A percentile compares a stretch with the other conserved stretches of the same genome.
phyloP scores from a whole-genome alignment of 2,888 invertebrate genomes.

The Sarcophaga carnaria region DNA sequence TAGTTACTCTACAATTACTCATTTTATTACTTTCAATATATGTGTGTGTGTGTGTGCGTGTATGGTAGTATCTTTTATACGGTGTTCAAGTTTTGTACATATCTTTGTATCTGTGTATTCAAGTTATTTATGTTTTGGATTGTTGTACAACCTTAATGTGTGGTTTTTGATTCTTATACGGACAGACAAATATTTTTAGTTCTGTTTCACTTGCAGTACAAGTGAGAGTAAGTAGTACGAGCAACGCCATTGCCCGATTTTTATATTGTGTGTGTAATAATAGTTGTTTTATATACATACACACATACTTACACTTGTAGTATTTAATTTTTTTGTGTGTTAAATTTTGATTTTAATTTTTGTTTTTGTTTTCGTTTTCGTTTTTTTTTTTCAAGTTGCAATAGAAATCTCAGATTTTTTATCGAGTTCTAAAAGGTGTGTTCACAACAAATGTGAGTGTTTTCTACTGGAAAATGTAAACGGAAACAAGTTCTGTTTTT shows the following conservation, averaged over 20 bases:
- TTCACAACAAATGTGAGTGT: background rate
- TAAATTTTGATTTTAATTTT: conserved; percentile 8
- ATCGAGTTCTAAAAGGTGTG: background rate
- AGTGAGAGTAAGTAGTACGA: background rate
- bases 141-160: conserved; percentile 21
- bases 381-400: conserved; percentile 24
- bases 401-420: background rate
- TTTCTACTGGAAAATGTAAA: background rate
- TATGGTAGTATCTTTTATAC: background rate
- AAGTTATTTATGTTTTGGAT: conserved; percentile 28
- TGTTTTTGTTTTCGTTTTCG: background rate
- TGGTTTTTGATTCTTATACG: conserved; percentile 25
- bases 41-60: too few relatives aligned
- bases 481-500: background rate
- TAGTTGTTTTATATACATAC: background rate
- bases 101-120: background rate
- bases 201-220: background rate
- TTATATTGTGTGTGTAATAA: background rate
- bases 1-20: too few relatives aligned
- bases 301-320: conserved; percentile 22
- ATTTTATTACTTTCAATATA: too few relatives aligned
- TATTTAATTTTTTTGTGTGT: conserved; percentile 38
- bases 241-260: too few relatives aligned
- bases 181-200: background rate
- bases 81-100: too few relatives aligned